Conservation (phyloP, 1,140 invertebrate species). For the Stegodyphus mimosarum region DNA sequence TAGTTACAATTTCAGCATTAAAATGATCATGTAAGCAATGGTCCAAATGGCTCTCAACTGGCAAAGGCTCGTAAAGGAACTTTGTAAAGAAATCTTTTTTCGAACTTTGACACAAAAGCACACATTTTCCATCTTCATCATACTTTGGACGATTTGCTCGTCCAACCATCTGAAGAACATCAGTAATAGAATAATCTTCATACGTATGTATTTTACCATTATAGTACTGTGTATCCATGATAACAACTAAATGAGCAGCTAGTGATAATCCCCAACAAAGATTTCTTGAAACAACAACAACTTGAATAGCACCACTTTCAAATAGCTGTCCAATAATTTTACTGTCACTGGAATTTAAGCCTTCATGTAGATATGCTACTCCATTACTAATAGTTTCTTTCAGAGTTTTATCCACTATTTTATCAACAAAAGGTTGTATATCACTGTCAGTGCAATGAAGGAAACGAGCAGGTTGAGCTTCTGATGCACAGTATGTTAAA, state of each 20-base stretch:
- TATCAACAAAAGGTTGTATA: conserved; percentile 87
- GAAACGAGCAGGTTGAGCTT: conserved; percentile 85
- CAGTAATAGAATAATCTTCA: conserved; percentile 97
- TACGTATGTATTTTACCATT: conserved; percentile 91
- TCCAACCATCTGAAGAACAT: conserved; percentile 98
- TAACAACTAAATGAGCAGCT: conserved; percentile 89
- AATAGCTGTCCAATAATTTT: conserved; percentile 93
- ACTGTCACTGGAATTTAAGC: conserved; percentile 83
- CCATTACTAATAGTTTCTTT: conserved; percentile 90
- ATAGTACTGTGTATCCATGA: conserved; percentile 98
- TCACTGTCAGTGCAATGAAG: conserved; percentile 88
- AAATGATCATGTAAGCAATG: conserved; percentile 98
- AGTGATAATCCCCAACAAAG: conserved; percentile 93
- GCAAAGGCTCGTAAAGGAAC: conserved; percentile 96
- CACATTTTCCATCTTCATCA: conserved; percentile 95
- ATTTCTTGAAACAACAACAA: conserved; percentile 89
- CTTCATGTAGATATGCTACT: conserved; percentile 97
- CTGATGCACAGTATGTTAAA: conserved; percentile 90
- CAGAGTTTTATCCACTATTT: conserved; percentile 85
- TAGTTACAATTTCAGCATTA: conserved; percentile 99
- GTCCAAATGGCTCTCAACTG: conserved; percentile 97
- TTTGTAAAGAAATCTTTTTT: conserved; percentile 99
- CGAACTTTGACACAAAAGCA: conserved; percentile 95
- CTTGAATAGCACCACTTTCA: conserved; percentile 90
- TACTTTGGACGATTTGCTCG: conserved; percentile 87